Evolutionary conservation across 2,888 invertebrate genomes (phyloP), one percentile per base, ranked within the genome.

Genomic region (Copidosoma aretas): DNA sequence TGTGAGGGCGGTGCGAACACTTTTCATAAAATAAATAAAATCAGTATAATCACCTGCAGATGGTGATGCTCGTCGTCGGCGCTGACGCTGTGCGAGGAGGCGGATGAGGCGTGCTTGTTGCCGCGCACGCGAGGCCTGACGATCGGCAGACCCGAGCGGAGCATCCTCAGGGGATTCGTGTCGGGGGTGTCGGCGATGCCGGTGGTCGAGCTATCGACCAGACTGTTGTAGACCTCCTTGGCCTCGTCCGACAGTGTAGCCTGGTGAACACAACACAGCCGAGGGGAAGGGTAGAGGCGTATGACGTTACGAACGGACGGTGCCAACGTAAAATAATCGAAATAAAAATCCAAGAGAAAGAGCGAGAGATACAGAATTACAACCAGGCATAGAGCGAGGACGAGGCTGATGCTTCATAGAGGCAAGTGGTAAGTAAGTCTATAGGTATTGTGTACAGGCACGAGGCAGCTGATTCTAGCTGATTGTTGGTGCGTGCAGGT

Each of bases 201-300:
- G 8, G 56, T 52, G 78, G 73, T 79, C 8, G 86, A 85, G 74
- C 86, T 84, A 81, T 97, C 96, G 64, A 98, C 95, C 62, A 98
- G 86, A 77, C 93, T 92, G 79, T 94, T 93, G 86, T 98, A 98
- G 0, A 96, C 98, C 79, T 93, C 90, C 81, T 94, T 95, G 58
- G 95, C 93, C 84, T 96, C 95, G 78, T 93, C 92, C 21, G 94
- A 93, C 77, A 96, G 88, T 39, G 91, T 91, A 39, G 91, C 90
- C 94, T 95, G 87, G 68, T 86, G 85, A 64, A 46, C 64, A 70
- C 60, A 82, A 80, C 53, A 70, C 67, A 64, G 67, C 70, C 67
- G 77, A 75, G 76, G 78, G 79, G 78, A 76, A 77, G 70, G 67
- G 68, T 41, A 67, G 32, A 32, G 67, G 66, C 67, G 67, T 60